Percentiles rank a stretch among this genome's conserved stretches.
Evolutionary conservation across 2,888 invertebrate genomes (phyloP).

Genomic region (Lasioglossum zephyrum): DNA sequence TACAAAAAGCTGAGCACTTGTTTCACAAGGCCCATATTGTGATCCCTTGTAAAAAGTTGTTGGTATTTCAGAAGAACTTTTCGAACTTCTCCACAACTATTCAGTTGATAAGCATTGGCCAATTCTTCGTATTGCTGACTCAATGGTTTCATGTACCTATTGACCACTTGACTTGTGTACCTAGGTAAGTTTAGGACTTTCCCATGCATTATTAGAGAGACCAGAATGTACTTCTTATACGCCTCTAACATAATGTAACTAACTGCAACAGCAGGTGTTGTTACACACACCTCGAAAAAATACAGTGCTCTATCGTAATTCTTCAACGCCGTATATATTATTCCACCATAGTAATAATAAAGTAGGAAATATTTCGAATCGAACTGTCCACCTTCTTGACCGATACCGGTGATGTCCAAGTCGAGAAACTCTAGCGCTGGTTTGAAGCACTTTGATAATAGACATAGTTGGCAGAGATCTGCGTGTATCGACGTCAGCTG

Average conservation of each 20-base stretch:
- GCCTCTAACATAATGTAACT: constrained; percentile 99
- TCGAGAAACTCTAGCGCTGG: constrained; percentile 95
- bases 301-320: constrained; percentile 96
- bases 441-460: constrained; percentile 95
- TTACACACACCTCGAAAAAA: constrained; percentile 97
- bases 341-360: constrained; percentile 98
- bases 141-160: constrained; percentile 91
- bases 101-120: constrained; percentile 91
- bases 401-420: constrained; percentile 95
- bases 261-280: constrained; percentile 97
- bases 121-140: constrained; percentile 95
- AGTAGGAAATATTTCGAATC: constrained; percentile 96
- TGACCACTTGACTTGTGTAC: constrained; percentile 95
- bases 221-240: constrained; percentile 97
- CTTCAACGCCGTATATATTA: constrained; percentile 97
- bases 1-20: constrained; percentile 95
- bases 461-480: constrained; percentile 95
- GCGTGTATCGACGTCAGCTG: constrained; percentile 98
- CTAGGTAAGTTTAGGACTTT: constrained; percentile 94
- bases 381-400: constrained; percentile 93
- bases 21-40: constrained; percentile 91
- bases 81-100: constrained; percentile 90
- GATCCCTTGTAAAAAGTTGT: constrained; percentile 92
- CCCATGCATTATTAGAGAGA: constrained; percentile 95
- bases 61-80: constrained; percentile 90